phyloP scores from a whole-genome alignment of 2,888 invertebrate species.

The Lasioglossum figueresi region DNA sequence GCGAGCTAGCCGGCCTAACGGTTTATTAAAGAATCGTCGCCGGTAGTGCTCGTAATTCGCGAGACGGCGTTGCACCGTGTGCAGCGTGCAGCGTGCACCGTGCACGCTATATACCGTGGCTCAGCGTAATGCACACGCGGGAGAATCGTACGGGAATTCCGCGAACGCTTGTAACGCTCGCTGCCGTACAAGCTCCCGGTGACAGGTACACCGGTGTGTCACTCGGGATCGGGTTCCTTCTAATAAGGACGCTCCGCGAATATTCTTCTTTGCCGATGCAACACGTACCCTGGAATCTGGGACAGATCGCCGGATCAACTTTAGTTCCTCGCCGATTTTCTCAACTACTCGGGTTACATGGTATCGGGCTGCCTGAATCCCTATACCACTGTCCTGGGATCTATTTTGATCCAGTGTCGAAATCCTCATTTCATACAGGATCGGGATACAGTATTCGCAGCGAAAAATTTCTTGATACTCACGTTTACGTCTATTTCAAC shows the following conservation, averaged over 20 bases:
- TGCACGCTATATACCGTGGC: slow-evolving; percentile 23
- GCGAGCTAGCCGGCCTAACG: slow-evolving; percentile 59
- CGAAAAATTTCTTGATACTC: no score
- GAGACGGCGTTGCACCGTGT: slow-evolving; percentile 17
- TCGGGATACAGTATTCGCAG: no score
- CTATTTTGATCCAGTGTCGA: background rate
- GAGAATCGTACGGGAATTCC: slow-evolving; percentile 43
- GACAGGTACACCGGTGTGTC: slow-evolving; percentile 52
- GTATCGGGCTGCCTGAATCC: background rate
- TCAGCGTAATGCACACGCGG: slow-evolving; percentile 37
- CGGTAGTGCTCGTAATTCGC: slow-evolving; percentile 58
- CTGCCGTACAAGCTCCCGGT: slow-evolving; percentile 42
- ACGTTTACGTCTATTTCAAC: no score
- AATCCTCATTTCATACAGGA: background rate
- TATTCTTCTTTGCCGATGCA: background rate
- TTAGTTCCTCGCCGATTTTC: background rate
- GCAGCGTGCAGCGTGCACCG: background rate
- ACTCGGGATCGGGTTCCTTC: slow-evolving; percentile 20
- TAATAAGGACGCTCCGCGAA: background rate
- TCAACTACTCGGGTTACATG: background rate
- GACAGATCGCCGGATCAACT: background rate
- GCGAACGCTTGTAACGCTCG: slow-evolving; percentile 46
- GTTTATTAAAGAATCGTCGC: slow-evolving; percentile 61
- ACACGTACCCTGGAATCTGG: background rate
- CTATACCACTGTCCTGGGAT: background rate